A percentile compares a stretch with the other conserved stretches of the same genome.
Conservation (phyloP, 2,888 invertebrate species). For the Dastarcus helophoroides region DNA sequence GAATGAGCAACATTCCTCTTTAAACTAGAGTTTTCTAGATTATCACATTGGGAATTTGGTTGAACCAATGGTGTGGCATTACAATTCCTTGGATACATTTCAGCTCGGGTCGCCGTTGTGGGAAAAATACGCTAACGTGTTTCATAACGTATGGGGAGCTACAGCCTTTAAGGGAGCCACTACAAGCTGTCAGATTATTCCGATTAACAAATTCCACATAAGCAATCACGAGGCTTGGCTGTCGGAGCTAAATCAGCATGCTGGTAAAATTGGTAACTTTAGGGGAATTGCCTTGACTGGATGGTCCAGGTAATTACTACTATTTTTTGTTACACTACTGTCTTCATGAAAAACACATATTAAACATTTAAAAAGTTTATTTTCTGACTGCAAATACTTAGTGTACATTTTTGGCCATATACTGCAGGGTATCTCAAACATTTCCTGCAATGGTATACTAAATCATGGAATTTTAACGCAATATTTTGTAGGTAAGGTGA, state of each 20-base stretch:
- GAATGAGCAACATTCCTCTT: too few relatives aligned
- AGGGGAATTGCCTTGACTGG: slow-evolving; percentile 47
- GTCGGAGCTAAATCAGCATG: slow-evolving; percentile 50
- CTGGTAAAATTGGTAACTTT: slow-evolving; percentile 40
- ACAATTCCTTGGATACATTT: slow-evolving; percentile 55
- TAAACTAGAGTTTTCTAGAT: slow-evolving; percentile 46
- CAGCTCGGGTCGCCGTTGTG: slow-evolving; percentile 43
- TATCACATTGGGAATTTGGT: slow-evolving; percentile 53
- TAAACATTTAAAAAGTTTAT: too few relatives aligned
- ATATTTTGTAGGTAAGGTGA: too few relatives aligned
- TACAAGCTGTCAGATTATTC: slow-evolving; percentile 56
- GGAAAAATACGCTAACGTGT: slow-evolving; percentile 57
- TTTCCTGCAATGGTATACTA: too few relatives aligned
- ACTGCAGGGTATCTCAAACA: too few relatives aligned
- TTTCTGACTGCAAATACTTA: too few relatives aligned
- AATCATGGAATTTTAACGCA: too few relatives aligned
- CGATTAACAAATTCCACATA: slow-evolving; percentile 53
- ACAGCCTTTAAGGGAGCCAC: slow-evolving; percentile 68
- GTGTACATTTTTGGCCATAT: too few relatives aligned
- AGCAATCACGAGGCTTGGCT: slow-evolving; percentile 62
- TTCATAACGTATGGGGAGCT: slow-evolving; percentile 59
- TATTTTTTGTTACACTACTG: not conserved
- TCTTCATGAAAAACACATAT: slow-evolving; percentile 1
- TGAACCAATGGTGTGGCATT: slow-evolving; percentile 75
- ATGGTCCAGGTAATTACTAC: slow-evolving; percentile 44